A percentile compares a stretch with the other conserved stretches of the same genome.
Conservation (phyloP, 2,797 vertebrate species). For the Falco peregrinus region DNA sequence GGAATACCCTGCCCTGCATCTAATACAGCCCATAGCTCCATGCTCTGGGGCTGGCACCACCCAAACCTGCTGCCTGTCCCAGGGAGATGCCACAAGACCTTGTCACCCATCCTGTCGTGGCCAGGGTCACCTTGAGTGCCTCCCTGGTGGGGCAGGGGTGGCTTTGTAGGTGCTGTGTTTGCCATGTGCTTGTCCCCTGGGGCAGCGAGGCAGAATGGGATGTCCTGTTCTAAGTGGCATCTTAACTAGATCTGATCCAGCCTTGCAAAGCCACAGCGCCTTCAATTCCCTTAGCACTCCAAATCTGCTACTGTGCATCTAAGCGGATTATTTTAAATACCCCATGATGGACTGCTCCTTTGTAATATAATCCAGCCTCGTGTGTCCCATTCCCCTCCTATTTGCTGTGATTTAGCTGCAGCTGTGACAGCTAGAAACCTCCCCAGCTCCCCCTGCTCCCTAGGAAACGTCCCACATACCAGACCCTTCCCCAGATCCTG, state of each 20-base stretch:
- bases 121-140: conserved; percentile 9
- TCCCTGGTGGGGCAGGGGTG: background rate
- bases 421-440: conserved; percentile 52
- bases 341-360: conserved; percentile 71
- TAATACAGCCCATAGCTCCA: background rate
- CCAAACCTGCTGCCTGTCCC: background rate
- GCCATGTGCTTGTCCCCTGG: background rate
- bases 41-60: background rate
- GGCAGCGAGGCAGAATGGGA: background rate
- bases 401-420: conserved; percentile 64
- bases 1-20: background rate
- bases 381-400: conserved; percentile 67
- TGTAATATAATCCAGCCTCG: conserved; percentile 69
- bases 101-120: background rate
- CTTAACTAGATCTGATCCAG: conserved; percentile 67
- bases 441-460: background rate
- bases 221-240: conserved; percentile 55
- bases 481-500: background rate
- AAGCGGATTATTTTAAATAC: conserved; percentile 73
- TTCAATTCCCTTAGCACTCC: conserved; percentile 71
- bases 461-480: background rate
- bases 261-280: conserved; percentile 60
- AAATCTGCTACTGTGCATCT: conserved; percentile 73
- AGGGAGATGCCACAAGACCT: background rate
- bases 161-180: background rate